Conservation (phyloP, 1,140 invertebrate species). For the Musca domestica region DNA sequence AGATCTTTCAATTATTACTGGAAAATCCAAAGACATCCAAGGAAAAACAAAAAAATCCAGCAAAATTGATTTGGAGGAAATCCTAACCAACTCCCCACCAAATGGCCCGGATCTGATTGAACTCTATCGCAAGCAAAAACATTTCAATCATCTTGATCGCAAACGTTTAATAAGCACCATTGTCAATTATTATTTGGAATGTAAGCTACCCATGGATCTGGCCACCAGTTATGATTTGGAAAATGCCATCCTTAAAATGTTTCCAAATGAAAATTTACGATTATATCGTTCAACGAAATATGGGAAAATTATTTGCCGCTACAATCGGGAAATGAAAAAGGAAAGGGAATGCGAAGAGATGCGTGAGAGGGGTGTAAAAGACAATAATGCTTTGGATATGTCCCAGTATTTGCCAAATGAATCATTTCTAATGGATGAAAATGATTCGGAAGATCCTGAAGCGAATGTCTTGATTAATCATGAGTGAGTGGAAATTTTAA, state of each 20-base stretch:
- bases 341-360: neutral
- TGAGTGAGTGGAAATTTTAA: neutral
- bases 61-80: neutral
- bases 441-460: neutral
- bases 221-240: neutral
- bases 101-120: neutral
- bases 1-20: no score
- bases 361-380: neutral
- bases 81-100: neutral
- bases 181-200: slow-evolving; percentile 4
- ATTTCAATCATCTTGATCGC: neutral
- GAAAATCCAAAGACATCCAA: no score
- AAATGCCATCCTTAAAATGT: neutral
- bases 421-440: neutral
- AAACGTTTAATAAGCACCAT: neutral
- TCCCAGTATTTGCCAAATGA: neutral
- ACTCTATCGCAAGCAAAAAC: neutral
- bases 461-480: neutral
- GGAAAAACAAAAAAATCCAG: neutral
- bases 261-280: neutral
- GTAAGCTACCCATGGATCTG: neutral
- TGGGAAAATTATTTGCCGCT: neutral
- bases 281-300: neutral
- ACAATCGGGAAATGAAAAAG: neutral
- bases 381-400: neutral